These are phyloP conservation scores for Pangasianodon hypophthalmus DNA, from an alignment of 2,113 vertebrate genomes.

Conservation along the genomic window DNA sequence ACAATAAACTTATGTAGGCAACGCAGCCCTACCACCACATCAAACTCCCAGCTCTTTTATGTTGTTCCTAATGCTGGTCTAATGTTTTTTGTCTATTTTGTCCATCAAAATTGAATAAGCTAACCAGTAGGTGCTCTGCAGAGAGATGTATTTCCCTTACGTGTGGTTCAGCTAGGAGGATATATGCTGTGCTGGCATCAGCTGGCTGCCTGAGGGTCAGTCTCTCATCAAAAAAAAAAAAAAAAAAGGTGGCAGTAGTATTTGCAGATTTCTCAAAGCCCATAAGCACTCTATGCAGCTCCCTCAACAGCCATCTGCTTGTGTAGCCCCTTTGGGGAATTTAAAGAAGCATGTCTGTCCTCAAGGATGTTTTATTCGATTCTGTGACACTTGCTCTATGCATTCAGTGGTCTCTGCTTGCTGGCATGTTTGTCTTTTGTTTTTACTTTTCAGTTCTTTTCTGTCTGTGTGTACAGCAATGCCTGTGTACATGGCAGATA, in stretches of 20 bases:
- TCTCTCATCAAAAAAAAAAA: background rate
- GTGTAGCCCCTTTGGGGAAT: background rate
- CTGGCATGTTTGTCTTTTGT: slow-evolving; percentile 40
- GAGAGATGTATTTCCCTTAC: slow-evolving; percentile 26
- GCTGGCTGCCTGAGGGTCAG: background rate
- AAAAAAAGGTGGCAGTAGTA: background rate
- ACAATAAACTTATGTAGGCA: slow-evolving; percentile 53
- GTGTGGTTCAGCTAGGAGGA: background rate
- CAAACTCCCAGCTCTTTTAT: slow-evolving; percentile 32
- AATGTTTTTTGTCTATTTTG: slow-evolving; percentile 53
- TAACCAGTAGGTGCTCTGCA: slow-evolving; percentile 56
- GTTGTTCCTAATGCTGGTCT: slow-evolving; percentile 51
- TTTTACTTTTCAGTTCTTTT: slow-evolving; percentile 22
- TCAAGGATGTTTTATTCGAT: background rate
- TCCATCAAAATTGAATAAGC: slow-evolving; percentile 61
- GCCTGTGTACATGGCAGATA: slow-evolving; percentile 23
- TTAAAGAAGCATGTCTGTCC: background rate
- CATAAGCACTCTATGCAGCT: slow-evolving; percentile 40
- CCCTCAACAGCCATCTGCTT: slow-evolving; percentile 9
- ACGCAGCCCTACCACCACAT: slow-evolving; percentile 30
- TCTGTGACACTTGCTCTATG: slow-evolving; percentile 58
- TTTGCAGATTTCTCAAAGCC: slow-evolving; percentile 9
- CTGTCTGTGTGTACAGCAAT: background rate
- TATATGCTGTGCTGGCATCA: background rate
- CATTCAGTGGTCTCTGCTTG: slow-evolving; percentile 51